Conservation (phyloP, 2,888 invertebrate genomes). For the Merodon equestris region DNA sequence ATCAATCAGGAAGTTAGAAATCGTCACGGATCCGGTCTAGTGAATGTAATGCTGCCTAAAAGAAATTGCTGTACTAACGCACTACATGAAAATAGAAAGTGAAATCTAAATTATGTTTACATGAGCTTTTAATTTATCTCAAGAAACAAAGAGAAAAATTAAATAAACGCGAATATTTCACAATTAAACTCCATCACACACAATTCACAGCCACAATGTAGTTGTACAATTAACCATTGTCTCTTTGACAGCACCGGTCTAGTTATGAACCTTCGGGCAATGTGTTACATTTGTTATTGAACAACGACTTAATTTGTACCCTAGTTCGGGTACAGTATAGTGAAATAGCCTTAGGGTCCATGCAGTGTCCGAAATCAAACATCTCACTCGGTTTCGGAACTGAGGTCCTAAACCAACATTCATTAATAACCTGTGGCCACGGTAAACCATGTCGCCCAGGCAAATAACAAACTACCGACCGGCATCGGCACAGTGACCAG, state of each 20-base stretch:
- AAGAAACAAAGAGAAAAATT: too few species aligned
- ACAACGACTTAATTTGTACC: conserved; percentile 2
- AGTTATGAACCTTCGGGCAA: conserved; percentile 26
- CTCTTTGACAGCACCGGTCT: conserved; percentile 9
- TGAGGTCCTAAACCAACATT: conserved; percentile 4
- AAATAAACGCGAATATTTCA: too few species aligned
- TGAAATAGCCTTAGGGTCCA: conserved; percentile 38
- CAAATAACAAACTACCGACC: conserved; percentile 52
- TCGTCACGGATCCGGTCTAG: neutral
- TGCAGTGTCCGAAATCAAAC: too few species aligned
- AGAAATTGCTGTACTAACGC: too few species aligned
- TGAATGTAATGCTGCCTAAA: too few species aligned
- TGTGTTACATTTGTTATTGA: conserved; percentile 1
- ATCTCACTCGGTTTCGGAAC: too few species aligned
- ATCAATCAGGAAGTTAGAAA: neutral
- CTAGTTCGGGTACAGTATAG: conserved; percentile 3
- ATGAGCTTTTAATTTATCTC: too few species aligned
- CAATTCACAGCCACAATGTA: too few species aligned
- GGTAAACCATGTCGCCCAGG: conserved; percentile 12
- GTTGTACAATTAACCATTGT: conserved; percentile 5
- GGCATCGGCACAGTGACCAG: conserved; percentile 39
- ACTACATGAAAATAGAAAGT: too few species aligned
- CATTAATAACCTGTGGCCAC: conserved; percentile 5
- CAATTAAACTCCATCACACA: too few species aligned
- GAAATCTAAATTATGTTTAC: too few species aligned